Conservation (phyloP, 1,140 invertebrate species). For the Orius laevigatus region DNA sequence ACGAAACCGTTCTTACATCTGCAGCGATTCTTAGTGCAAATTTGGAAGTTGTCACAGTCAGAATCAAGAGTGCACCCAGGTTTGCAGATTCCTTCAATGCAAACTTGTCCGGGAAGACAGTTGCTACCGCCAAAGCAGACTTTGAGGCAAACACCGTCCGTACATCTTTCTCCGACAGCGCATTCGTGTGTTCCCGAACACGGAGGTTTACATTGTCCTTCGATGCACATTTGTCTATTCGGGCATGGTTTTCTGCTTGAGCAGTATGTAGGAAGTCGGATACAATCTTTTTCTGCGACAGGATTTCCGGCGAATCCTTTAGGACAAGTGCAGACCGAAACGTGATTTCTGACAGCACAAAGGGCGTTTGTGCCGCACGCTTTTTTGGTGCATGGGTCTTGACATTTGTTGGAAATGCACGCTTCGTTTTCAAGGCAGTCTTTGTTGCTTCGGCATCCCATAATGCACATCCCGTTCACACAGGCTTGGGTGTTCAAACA, state of each 20-base stretch:
- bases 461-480: slow-evolving; percentile 51
- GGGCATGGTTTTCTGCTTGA: slow-evolving; percentile 45
- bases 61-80: slow-evolving; percentile 63
- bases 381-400: slow-evolving; percentile 61
- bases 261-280: slow-evolving; percentile 52
- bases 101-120: slow-evolving; percentile 74
- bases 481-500: slow-evolving; percentile 68
- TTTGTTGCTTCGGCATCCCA: slow-evolving; percentile 66
- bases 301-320: slow-evolving; percentile 69
- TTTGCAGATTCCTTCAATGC: slow-evolving; percentile 56
- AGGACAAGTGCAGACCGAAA: slow-evolving; percentile 58
- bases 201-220: slow-evolving; percentile 52
- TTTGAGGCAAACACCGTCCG: slow-evolving; percentile 59
- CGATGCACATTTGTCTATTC: slow-evolving; percentile 51
- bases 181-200: slow-evolving; percentile 53
- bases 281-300: slow-evolving; percentile 75
- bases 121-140: slow-evolving; percentile 78
- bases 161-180: slow-evolving; percentile 68
- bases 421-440: slow-evolving; percentile 58
- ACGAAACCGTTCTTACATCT: slow-evolving; percentile 54
- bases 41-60: slow-evolving; percentile 61
- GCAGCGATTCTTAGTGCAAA: slow-evolving; percentile 66
- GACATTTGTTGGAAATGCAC: slow-evolving; percentile 68
- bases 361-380: slow-evolving; percentile 72
- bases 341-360: slow-evolving; percentile 54